Evolutionary conservation across 53 echinoderm and acorn worm species (phyloP).

Genomic region (Holothuria leucospilota): DNA sequence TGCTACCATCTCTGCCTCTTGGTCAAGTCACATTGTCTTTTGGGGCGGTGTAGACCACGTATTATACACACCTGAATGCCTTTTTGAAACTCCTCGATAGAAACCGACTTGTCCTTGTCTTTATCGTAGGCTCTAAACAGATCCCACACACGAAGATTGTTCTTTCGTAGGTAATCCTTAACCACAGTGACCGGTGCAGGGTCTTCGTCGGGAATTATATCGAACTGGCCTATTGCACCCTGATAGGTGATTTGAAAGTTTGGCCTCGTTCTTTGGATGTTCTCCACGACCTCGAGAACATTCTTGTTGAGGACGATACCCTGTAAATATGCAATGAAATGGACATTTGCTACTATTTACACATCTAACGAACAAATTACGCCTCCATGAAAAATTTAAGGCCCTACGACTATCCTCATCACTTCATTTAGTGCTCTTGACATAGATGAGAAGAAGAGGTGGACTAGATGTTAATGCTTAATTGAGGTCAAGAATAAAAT

Average conservation of each 20-base stretch:
- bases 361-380: background rate
- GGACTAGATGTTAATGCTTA: no score
- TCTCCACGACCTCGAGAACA: constrained; percentile 75
- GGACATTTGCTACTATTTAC: background rate
- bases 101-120: constrained; percentile 92
- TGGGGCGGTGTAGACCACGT: no score
- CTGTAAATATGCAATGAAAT: constrained; percentile 44
- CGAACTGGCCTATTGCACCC: constrained; percentile 84
- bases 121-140: constrained; percentile 94
- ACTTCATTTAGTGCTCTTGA: no score
- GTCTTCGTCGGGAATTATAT: constrained; percentile 70
- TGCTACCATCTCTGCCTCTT: no score
- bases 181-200: constrained; percentile 83
- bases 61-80: constrained; percentile 79
- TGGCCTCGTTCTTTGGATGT: constrained; percentile 67
- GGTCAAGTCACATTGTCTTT: no score
- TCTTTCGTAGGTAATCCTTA: constrained; percentile 79
- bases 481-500: no score
- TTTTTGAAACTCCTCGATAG: constrained; percentile 89
- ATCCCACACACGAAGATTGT: constrained; percentile 92
- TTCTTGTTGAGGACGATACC: constrained; percentile 92
- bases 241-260: constrained; percentile 76
- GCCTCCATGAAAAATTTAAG: background rate
- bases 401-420: no score
- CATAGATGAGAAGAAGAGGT: no score